Evolutionary conservation across 2,113 vertebrate species (phyloP).

Genomic region (Myocastor coypus): DNA sequence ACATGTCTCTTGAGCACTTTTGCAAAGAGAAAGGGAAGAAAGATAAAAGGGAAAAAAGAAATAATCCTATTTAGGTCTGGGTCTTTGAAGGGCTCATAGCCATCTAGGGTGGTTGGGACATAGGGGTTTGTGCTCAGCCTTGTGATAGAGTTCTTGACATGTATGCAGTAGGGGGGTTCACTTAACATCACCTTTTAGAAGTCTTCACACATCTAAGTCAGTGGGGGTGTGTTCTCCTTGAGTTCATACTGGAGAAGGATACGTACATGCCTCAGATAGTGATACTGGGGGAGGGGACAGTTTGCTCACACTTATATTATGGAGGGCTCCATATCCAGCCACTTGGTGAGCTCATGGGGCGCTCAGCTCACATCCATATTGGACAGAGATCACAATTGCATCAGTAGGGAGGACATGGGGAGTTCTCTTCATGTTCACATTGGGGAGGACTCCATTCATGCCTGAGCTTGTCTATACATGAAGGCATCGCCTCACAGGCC

Average conservation of each 20-base stretch:
- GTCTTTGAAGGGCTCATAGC: not conserved
- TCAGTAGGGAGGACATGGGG: not conserved
- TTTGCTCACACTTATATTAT: not conserved
- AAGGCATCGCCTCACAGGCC: not conserved
- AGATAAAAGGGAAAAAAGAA: not conserved
- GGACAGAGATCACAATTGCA: not conserved
- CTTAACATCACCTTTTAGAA: not conserved
- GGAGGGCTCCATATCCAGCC: not conserved
- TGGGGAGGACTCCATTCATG: not conserved
- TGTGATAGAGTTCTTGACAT: not conserved
- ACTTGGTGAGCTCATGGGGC: not conserved
- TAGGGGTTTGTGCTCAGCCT: not conserved
- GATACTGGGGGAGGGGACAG: not conserved
- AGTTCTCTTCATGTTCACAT: not conserved
- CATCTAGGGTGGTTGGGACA: not conserved
- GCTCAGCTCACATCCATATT: not conserved
- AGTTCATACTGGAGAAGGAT: not conserved
- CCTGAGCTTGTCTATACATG: not conserved
- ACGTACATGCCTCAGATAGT: not conserved
- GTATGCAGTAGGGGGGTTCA: not conserved
- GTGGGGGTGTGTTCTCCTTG: not conserved
- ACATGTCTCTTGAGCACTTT: not conserved
- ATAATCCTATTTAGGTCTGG: not conserved
- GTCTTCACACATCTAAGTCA: not conserved
- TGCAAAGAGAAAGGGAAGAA: not conserved